Percentiles rank a stretch among this genome's conserved stretches.
phyloP scores from a whole-genome alignment of 30 jellyfish, hydroid and myxozoan genomes.

The Calvadosia cruxmelitensis region DNA sequence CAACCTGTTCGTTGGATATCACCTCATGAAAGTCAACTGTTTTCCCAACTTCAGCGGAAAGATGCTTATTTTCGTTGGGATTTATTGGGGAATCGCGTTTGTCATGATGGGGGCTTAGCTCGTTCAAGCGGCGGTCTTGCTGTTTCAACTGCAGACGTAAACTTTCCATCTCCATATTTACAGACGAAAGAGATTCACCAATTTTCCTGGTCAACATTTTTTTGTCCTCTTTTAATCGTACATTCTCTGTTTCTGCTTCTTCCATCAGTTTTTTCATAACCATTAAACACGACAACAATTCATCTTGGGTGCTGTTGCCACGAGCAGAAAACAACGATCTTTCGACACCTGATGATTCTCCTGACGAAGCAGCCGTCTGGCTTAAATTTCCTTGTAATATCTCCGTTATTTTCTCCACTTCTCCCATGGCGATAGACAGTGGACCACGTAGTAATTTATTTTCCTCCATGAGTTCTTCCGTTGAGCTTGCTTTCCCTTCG shows the following conservation, averaged over 20 bases:
- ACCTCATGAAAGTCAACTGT: not conserved
- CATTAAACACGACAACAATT: slow-evolving; percentile 39
- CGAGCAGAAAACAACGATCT: slow-evolving; percentile 31
- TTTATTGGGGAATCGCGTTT: slow-evolving; percentile 32
- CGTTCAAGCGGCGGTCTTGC: slow-evolving; percentile 44
- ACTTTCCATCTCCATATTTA: slow-evolving; percentile 54
- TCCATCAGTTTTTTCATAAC: slow-evolving; percentile 67
- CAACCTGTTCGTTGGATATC: slow-evolving; percentile 1
- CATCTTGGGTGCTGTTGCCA: slow-evolving; percentile 47
- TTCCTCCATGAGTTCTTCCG: not conserved
- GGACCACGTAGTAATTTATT: slow-evolving; percentile 28
- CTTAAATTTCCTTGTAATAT: slow-evolving; percentile 1
- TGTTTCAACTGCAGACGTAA: slow-evolving; percentile 34
- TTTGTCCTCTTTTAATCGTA: slow-evolving; percentile 63
- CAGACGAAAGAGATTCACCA: slow-evolving; percentile 59
- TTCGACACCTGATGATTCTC: slow-evolving; percentile 40
- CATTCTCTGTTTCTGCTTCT: slow-evolving; percentile 67
- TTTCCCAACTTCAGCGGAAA: not conserved
- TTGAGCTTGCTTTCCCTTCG: not conserved
- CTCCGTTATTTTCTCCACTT: slow-evolving; percentile 49
- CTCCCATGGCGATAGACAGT: slow-evolving; percentile 46
- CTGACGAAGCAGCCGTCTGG: slow-evolving; percentile 5
- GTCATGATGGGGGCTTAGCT: slow-evolving; percentile 17
- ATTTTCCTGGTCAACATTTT: slow-evolving; percentile 39
- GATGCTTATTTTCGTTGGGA: slow-evolving; percentile 8